These are phyloP conservation scores for Excalfactoria chinensis DNA, from an alignment of 2,113 vertebrate species.

Conservation along the genomic window DNA sequence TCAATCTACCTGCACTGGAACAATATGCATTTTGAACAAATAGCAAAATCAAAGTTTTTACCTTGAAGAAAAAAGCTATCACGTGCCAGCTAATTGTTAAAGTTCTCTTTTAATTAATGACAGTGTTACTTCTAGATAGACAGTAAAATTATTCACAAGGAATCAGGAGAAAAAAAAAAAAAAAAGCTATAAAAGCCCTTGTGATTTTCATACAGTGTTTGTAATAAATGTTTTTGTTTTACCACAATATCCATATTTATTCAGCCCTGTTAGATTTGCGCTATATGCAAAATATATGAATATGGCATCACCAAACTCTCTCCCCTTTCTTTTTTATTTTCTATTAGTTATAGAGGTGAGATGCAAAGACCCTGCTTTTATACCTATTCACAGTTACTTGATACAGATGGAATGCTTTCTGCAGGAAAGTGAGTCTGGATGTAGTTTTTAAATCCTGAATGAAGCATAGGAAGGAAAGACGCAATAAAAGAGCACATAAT, in stretches of 20 bases:
- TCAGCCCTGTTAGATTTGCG: neutral
- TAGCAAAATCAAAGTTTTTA: neutral
- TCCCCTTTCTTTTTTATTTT: neutral
- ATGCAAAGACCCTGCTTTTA: neutral
- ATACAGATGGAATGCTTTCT: neutral
- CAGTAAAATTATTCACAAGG: neutral
- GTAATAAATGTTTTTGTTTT: neutral
- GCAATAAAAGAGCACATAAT: neutral
- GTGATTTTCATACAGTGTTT: neutral
- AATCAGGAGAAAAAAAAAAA: neutral
- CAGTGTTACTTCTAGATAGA: neutral
- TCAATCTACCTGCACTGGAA: neutral
- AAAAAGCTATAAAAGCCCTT: neutral
- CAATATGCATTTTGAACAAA: neutral
- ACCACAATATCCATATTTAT: neutral
- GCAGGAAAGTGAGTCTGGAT: neutral
- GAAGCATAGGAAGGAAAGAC: neutral
- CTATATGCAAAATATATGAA: neutral
- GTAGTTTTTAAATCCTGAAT: neutral
- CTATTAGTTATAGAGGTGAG: neutral
- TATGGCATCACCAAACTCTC: neutral
- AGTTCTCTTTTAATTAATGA: neutral
- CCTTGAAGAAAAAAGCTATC: neutral
- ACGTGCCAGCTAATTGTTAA: neutral
- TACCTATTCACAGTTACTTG: neutral